Evolutionary conservation across 2,797 vertebrate species (phyloP).

Genomic region (Pogoniulus pusillus): DNA sequence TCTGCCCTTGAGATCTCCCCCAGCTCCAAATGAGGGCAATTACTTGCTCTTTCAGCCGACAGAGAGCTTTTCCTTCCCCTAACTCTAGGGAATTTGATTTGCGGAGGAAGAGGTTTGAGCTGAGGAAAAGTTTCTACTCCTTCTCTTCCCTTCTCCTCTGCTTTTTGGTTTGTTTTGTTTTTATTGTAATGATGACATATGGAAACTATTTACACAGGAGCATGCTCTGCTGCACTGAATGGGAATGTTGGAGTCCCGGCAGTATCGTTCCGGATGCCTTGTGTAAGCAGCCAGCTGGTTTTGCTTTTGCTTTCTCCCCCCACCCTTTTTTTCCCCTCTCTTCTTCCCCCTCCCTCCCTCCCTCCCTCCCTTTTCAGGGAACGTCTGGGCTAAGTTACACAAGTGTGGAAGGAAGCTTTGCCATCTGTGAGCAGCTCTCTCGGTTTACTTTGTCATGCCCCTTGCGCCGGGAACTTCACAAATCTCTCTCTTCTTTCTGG

Average conservation of each 20-base stretch:
- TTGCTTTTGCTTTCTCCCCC: slow-evolving; percentile 30
- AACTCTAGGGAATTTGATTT: not conserved
- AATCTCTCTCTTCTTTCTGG: not conserved
- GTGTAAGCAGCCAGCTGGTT: slow-evolving; percentile 77
- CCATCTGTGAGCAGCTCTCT: slow-evolving; percentile 69
- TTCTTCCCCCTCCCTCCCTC: no score
- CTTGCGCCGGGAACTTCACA: not conserved
- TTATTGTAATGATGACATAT: slow-evolving; percentile 74
- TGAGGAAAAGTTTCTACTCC: slow-evolving; percentile 35
- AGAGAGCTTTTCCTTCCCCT: not conserved
- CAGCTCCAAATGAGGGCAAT: not conserved
- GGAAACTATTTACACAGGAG: slow-evolving; percentile 75
- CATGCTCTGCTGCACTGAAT: slow-evolving; percentile 71
- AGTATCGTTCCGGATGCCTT: slow-evolving; percentile 72
- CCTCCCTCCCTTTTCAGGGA: slow-evolving; percentile 38
- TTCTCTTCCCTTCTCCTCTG: not conserved
- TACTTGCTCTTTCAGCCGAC: not conserved
- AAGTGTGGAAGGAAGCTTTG: slow-evolving; percentile 41
- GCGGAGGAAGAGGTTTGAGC: slow-evolving; percentile 5
- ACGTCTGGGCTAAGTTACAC: slow-evolving; percentile 59
- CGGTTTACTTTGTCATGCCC: not conserved
- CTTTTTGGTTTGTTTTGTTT: slow-evolving; percentile 44
- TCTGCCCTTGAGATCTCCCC: not conserved
- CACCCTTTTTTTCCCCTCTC: not conserved
- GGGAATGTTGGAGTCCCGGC: slow-evolving; percentile 70